phyloP scores from a whole-genome alignment of 2,888 invertebrate genomes.

The Heliothis peltigera region DNA sequence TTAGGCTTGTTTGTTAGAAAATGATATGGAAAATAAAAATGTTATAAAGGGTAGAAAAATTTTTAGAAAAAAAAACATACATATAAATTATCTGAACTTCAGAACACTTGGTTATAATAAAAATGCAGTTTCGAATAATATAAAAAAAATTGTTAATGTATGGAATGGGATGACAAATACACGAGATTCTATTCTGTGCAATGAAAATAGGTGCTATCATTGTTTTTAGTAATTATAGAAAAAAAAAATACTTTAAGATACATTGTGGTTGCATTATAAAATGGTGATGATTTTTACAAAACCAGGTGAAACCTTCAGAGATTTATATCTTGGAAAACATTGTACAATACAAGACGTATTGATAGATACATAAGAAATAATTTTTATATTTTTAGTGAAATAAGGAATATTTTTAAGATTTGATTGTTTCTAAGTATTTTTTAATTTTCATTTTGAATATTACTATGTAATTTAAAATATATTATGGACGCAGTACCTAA shows the following conservation, averaged over 20 bases:
- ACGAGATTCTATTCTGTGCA: conserved; percentile 28
- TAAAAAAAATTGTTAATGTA: not conserved
- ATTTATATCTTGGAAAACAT: conserved; percentile 22
- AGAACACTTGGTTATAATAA: not conserved
- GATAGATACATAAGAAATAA: conserved; percentile 20
- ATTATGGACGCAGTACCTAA: conserved; percentile 45
- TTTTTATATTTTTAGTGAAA: conserved; percentile 16
- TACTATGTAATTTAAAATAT: conserved; percentile 58
- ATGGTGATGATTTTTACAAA: conserved; percentile 6
- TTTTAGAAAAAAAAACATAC: no score
- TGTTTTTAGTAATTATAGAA: conserved; percentile 20
- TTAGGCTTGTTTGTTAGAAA: not conserved
- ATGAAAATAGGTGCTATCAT: conserved; percentile 32
- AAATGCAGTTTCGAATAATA: conserved; percentile 13
- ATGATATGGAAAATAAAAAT: not conserved
- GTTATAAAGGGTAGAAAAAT: not conserved
- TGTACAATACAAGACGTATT: conserved; percentile 41
- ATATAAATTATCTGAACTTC: no score
- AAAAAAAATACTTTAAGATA: conserved; percentile 24
- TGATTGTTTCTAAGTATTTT: conserved; percentile 32
- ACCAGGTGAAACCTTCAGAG: not conserved
- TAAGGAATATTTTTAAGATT: conserved; percentile 31
- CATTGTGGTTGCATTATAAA: conserved; percentile 21
- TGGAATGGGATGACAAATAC: conserved; percentile 5
- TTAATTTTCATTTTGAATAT: conserved; percentile 39